Evolutionary conservation across 2,797 vertebrate species (phyloP), one percentile per base, ranked within the genome.

Genomic region (Orientallactaga sibirica): DNA sequence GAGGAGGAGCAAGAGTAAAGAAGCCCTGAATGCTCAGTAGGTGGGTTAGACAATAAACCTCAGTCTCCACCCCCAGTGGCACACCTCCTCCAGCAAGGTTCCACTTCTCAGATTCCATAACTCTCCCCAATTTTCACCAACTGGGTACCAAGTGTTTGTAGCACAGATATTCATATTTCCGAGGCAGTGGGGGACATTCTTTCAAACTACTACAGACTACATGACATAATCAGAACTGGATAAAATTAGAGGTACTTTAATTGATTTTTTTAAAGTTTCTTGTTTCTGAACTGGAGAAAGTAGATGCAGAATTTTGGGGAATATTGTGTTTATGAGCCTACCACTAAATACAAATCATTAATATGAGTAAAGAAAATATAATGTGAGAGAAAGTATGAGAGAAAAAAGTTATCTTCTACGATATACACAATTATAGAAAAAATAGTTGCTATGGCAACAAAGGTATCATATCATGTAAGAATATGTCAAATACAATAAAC

Each of bases 391-490:
- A 85, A 86, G 89, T n/a, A 12, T 3, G 91, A 92, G 70, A 29
- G 70, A 15, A n/a, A 86, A 64, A 81, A 71, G 70, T 91, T 87
- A 67, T 88, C 41, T 85, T 79, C 48, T 74, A 62, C 74, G 27
- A 90, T 41, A 25, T 48, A 91, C 6, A 93, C 2, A 86, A 48
- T 74, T 29, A 41, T 66, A 94, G 71, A 61, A 9, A 12, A 83
- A 78, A 66, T 68, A 29, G 74, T 83, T 94, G 52, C 75, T 90
- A 70, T 91, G 79, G 81, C 37, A 95, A 80, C 77, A 91, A 93
- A 82, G n/a, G 29, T 27, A 73, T 55, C 88, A 25, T 80, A 18
- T 61, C n/a, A 76, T 68, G 27, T 78, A 87, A 88, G 20, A 93
- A 81, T 33, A 91, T 15, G 67, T 22, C 29, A 87, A 85, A 24